Conservation (phyloP, 2,113 vertebrate genomes). For the Ptyas mucosa region DNA sequence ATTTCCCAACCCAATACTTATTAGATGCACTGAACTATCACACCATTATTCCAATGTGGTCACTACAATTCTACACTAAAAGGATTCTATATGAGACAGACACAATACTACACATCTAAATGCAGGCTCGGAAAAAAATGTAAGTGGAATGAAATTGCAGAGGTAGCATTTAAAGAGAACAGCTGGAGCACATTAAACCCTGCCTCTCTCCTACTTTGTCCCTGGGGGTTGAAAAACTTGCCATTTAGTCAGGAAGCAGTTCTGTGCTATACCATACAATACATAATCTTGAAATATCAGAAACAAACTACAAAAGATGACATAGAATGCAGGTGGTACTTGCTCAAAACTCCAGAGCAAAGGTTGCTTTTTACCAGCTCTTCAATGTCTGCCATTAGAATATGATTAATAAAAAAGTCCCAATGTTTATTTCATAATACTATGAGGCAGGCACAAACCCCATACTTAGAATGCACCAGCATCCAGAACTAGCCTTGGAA, state of each 20-base stretch:
- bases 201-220: slow-evolving; percentile 59
- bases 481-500: neutral
- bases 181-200: slow-evolving; percentile 80
- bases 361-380: neutral
- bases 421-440: neutral
- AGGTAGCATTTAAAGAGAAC: slow-evolving; percentile 70
- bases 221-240: slow-evolving; percentile 63
- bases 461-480: neutral
- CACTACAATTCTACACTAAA: neutral
- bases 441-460: neutral
- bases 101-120: slow-evolving; percentile 53
- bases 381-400: neutral
- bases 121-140: slow-evolving; percentile 45
- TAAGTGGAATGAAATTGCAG: slow-evolving; percentile 69
- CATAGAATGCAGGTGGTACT: slow-evolving; percentile 9
- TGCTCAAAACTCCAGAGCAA: neutral
- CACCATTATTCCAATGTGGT: neutral
- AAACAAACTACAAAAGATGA: slow-evolving; percentile 53
- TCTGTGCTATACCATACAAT: slow-evolving; percentile 59
- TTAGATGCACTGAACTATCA: neutral
- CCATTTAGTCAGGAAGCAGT: slow-evolving; percentile 77
- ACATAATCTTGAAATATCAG: slow-evolving; percentile 43
- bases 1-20: neutral
- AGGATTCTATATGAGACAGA: neutral
- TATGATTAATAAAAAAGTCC: neutral